These are phyloP conservation scores for Sminthurinus signatus DNA, from an alignment of 1,140 invertebrate species.

Conservation along the genomic window DNA sequence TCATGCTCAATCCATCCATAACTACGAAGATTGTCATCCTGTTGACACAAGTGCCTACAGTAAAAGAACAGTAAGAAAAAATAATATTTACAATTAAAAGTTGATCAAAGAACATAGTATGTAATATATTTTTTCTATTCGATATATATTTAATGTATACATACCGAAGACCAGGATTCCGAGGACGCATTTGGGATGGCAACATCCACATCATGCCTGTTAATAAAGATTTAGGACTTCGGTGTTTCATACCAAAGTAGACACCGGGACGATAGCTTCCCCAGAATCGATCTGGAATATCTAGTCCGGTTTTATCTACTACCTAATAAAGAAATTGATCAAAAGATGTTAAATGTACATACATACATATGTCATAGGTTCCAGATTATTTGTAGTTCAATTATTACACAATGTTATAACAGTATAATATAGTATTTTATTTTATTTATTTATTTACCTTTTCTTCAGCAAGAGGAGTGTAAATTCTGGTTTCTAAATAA, in stretches of 20 bases:
- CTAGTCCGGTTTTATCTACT: slow-evolving; percentile 59
- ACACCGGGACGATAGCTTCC: slow-evolving; percentile 80
- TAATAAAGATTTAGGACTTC: slow-evolving; percentile 77
- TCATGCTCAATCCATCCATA: slow-evolving; percentile 90
- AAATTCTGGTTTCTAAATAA: no score
- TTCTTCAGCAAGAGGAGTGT: no score
- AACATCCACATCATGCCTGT: slow-evolving; percentile 97
- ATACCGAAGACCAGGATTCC: slow-evolving; percentile 61
- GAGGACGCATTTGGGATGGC: slow-evolving; percentile 57
- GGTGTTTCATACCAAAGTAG: slow-evolving; percentile 84
- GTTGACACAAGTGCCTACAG: slow-evolving; percentile 86
- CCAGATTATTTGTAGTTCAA: no score
- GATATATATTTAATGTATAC: slow-evolving; percentile 6
- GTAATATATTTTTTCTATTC: neutral
- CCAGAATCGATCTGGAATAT: slow-evolving; percentile 80
- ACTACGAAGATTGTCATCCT: slow-evolving; percentile 70
- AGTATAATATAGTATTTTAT: neutral
- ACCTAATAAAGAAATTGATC: slow-evolving; percentile 53
- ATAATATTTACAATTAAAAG: no score
- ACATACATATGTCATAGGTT: no score
- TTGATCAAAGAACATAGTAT: no score
- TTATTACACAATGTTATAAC: no score
- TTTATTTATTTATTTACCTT: no score
- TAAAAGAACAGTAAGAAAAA: no score
- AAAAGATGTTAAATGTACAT: no score